Percentiles rank a stretch among this genome's conserved stretches.
Conservation (phyloP, 1,140 invertebrate genomes). For the Apolygus lucorum region DNA sequence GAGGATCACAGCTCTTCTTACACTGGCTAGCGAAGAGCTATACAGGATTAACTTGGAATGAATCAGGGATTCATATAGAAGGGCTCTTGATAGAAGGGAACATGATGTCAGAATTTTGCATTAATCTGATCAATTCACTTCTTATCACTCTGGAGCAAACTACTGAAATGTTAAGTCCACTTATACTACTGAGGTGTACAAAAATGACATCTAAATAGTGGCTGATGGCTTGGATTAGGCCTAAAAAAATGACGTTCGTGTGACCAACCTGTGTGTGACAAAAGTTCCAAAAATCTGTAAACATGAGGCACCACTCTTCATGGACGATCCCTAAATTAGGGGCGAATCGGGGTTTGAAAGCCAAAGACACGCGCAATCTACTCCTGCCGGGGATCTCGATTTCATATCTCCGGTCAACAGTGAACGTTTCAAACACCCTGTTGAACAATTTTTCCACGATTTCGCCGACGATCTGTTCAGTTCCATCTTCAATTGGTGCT, state of each 20-base stretch:
- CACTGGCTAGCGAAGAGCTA: too few relatives aligned
- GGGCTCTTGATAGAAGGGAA: too few relatives aligned
- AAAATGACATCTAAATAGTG: too few relatives aligned
- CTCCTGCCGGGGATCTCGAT: not conserved
- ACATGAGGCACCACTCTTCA: not conserved
- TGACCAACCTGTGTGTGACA: not conserved
- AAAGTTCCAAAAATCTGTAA: not conserved
- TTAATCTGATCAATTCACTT: not conserved
- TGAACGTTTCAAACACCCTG: not conserved
- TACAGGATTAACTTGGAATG: too few relatives aligned
- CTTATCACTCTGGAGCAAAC: too few relatives aligned
- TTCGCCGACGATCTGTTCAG: not conserved
- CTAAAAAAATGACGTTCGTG: too few relatives aligned
- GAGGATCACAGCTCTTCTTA: too few relatives aligned
- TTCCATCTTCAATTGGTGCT: not conserved
- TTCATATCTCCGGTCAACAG: not conserved
- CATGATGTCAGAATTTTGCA: not conserved
- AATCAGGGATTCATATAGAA: too few relatives aligned
- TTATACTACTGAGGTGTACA: too few relatives aligned
- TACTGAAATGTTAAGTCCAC: too few relatives aligned
- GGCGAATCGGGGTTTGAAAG: not conserved
- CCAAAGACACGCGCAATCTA: not conserved
- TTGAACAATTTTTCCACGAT: not conserved
- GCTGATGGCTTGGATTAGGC: too few relatives aligned
- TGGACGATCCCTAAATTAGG: not conserved